Evolutionary conservation across 2,113 vertebrate genomes (phyloP).

Genomic region (Siniperca knerii): DNA sequence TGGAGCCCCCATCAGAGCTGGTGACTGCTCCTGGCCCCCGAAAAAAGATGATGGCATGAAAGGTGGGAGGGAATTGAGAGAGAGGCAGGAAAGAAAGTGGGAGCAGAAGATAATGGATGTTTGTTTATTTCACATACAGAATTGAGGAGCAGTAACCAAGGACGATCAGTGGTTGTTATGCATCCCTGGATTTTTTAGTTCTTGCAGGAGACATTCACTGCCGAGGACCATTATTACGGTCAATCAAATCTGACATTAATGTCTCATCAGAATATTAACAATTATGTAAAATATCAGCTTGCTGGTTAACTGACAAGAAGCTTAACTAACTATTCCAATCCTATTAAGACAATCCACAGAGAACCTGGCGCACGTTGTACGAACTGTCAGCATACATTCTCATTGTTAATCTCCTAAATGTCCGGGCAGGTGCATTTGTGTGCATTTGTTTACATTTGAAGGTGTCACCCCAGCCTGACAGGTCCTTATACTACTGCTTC

Average conservation of each 20-base stretch:
- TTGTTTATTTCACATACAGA: conserved; percentile 74
- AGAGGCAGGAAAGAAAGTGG: conserved; percentile 67
- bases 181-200: conserved; percentile 42
- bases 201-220: conserved; percentile 34
- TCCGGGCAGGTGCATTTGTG: background rate
- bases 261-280: conserved; percentile 62
- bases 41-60: conserved; percentile 72
- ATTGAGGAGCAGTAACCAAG: conserved; percentile 59
- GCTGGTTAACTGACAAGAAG: conserved; percentile 43
- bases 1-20: conserved; percentile 78
- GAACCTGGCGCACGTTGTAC: conserved; percentile 54
- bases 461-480: conserved; percentile 50
- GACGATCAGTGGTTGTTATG: conserved; percentile 63
- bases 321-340: conserved; percentile 41
- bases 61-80: conserved; percentile 62
- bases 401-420: conserved; percentile 55
- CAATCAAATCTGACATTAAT: conserved; percentile 73
- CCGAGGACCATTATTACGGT: conserved; percentile 52
- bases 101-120: conserved; percentile 78
- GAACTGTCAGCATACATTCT: conserved; percentile 51
- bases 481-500: conserved; percentile 24
- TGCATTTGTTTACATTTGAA: conserved; percentile 57
- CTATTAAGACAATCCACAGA: conserved; percentile 47
- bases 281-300: conserved; percentile 60
- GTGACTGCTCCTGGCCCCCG: conserved; percentile 68